phyloP scores from a whole-genome alignment of 2,888 invertebrate species.

The Polydrusus tereticollis region DNA sequence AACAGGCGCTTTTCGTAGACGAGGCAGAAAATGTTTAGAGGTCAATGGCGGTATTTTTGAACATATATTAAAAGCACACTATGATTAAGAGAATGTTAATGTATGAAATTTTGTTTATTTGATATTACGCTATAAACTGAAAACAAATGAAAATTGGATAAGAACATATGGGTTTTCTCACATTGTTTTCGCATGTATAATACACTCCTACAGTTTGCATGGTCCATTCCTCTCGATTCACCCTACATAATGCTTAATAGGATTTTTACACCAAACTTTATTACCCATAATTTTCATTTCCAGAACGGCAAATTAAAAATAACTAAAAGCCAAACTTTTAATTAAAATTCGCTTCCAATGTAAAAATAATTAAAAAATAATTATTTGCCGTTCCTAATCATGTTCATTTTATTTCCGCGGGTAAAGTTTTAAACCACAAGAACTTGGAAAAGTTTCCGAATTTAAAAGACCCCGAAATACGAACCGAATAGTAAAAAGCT shows the following conservation, averaged over 20 bases:
- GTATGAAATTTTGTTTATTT: no score
- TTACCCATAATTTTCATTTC: neutral
- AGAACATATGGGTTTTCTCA: no score
- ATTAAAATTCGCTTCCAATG: conserved; percentile 13
- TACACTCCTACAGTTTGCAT: no score
- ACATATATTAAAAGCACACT: no score
- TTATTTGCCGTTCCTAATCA: conserved; percentile 21
- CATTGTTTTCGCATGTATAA: no score
- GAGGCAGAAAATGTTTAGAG: no score
- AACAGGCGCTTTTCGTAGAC: no score
- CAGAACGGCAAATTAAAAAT: neutral
- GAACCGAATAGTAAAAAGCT: conserved; percentile 19
- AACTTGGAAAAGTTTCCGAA: conserved; percentile 3
- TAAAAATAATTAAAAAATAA: conserved; percentile 21
- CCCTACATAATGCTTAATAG: neutral
- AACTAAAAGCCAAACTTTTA: neutral
- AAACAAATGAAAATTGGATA: no score
- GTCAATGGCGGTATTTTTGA: no score
- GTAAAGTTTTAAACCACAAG: conserved; percentile 7
- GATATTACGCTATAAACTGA: no score
- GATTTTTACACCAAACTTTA: neutral
- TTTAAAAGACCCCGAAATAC: conserved; percentile 7
- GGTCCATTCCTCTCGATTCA: no score
- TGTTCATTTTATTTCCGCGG: conserved; percentile 11
- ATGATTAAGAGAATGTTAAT: no score